Evolutionary conservation across 2,888 invertebrate genomes (phyloP), one percentile per base, ranked within the genome.

Genomic region (Nemurella pictetii): DNA sequence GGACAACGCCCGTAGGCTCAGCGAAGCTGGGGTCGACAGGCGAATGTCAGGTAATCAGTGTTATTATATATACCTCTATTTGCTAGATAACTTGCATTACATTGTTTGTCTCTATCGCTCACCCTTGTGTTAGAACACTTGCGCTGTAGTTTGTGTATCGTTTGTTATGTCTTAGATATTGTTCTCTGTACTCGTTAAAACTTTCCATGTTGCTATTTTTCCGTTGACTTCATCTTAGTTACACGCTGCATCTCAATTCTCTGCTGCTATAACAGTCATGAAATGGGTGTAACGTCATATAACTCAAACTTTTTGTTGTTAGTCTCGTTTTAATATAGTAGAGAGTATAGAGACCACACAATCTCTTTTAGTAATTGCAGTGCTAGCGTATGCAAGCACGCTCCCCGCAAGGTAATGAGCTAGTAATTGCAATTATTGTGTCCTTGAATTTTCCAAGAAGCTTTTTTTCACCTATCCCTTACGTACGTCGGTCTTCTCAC

Each of bases 21-120:
- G 94, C 91, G 95, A 95, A 91, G 95, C 95, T 88, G 95, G 95
- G 89, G 92, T 95, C 88, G 55, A 55, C 55, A 93, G 94, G 89
- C 92, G 95, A 90, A 94, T 94, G 89, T 94, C 95, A 94, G 95
- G 95, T 95, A 94, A 81, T 55, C 55, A 2, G 20, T 55, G 55
- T 7, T 12, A 55, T 55, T 55, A 55, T 7, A 7, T 12, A 12
- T 12, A 4, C 35, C 12, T 12, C 35, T 12, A 7, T 7, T 35
- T 35, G 35, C 5, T 35, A 35, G 5, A 4, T 35, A 7, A 7
- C 35, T 7, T 35, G 35, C 35, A 7, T 20, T 7, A 2, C 55
- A 15, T n/a, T 30, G 9, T 9, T 78, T 12, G 9, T n/a, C n/a
- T n/a, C n/a, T n/a, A n/a, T n/a, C 15, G 9, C 29, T 78, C 30